Evolutionary conservation across 2,113 vertebrate species (phyloP), one percentile per base, ranked within the genome.

Genomic region (Poicephalus meyeri): DNA sequence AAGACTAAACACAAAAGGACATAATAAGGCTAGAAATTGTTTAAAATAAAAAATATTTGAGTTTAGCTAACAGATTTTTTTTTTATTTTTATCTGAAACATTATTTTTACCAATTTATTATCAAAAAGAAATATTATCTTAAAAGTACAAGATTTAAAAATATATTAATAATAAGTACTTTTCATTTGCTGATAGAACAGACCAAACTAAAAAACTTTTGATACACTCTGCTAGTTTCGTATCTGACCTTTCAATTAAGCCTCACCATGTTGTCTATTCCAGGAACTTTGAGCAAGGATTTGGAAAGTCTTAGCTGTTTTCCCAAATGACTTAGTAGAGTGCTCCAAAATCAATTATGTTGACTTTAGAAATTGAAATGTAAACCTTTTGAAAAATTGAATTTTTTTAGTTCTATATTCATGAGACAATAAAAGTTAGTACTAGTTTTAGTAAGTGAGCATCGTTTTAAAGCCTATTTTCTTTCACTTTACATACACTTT

Each of bases 261-360:
- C 37, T 1, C 3, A 29, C 26, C 5, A 39, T 83, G 68, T 66
- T 92, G 46, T 53, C 46, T 86, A 10, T 94, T 95, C 91, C 80
- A 95, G n/a, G 25, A 93, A 29, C 55, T 96, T 96, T 92, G 47
- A 92, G 84, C 11, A 91, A 78, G 60, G 92, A 95, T 95, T 95
- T 95, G 13, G 17, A 73, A 93, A 86, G n/a, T 49, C 72, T 97
- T 93, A 88, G 19, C 19, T 88, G 13, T 90, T 95, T 95, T 93
- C 95, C 84, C 80, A 91, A 93, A 87, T 35, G 91, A 79, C 42
- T 55, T 11, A 50, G 39, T 7, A 91, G 47, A 50, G 74, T 91
- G 25, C 55, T 86, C 93, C 50, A 77, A 91, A 95, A 94, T 93
- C 88, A 93, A 35, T 88, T 83, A 56, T 1, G 13, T 50, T 88